Conservation (phyloP, 2,113 vertebrate species). For the Peromyscus maniculatus region DNA sequence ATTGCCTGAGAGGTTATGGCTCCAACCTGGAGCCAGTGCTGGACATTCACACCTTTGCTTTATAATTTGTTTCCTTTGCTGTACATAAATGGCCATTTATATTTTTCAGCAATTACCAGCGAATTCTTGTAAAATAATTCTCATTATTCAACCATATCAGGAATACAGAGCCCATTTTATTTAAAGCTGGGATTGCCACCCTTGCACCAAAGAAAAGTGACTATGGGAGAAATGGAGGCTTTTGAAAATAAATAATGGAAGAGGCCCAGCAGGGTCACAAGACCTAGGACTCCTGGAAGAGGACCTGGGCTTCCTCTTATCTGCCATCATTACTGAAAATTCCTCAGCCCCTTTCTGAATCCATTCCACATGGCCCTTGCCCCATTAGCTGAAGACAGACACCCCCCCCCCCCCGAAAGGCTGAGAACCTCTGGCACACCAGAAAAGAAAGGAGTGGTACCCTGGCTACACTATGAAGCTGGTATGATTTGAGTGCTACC, state of each 20-base stretch:
- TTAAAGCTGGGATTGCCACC: constrained; percentile 36
- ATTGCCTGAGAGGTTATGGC: constrained; percentile 14
- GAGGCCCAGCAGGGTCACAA: neutral
- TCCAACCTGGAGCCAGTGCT: neutral
- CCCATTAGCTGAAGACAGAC: constrained; percentile 1
- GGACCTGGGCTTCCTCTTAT: neutral
- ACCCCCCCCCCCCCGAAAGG: neutral
- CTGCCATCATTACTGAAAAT: constrained; percentile 32
- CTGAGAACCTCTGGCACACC: neutral
- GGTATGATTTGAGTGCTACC: constrained; percentile 37
- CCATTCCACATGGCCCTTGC: constrained; percentile 1
- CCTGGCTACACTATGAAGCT: neutral
- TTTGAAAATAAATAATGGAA: constrained; percentile 64
- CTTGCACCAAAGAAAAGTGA: constrained; percentile 52
- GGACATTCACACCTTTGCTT: neutral
- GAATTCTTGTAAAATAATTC: constrained; percentile 4
- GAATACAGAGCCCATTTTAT: neutral
- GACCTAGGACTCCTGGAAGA: constrained; percentile 4
- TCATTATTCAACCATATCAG: constrained; percentile 44
- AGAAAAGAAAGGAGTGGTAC: constrained; percentile 7
- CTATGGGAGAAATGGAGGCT: neutral
- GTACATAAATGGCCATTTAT: constrained; percentile 34
- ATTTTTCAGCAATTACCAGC: constrained; percentile 25
- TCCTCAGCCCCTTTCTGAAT: constrained; percentile 18
- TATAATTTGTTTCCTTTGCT: constrained; percentile 48